These are phyloP conservation scores for Malacoctenus gilli DNA, from an alignment of 2,797 vertebrate species.

Conservation along the genomic window DNA sequence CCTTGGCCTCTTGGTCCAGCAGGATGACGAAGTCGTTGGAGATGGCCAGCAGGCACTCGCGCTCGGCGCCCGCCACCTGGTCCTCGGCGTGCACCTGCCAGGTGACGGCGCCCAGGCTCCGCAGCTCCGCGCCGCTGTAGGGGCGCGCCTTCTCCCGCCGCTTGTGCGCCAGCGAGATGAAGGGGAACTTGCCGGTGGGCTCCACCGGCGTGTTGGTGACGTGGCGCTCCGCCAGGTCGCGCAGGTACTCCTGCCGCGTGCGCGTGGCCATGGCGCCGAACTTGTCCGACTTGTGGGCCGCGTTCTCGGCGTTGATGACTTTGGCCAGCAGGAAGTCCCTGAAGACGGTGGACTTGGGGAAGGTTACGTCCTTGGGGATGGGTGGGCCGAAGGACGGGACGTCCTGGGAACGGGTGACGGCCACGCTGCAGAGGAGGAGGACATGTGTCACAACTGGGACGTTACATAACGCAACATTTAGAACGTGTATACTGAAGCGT, in stretches of 20 bases:
- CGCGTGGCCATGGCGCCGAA: constrained; percentile 97
- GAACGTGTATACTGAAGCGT: no score
- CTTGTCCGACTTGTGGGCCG: constrained; percentile 96
- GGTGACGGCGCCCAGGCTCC: constrained; percentile 90
- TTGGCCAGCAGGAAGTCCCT: constrained; percentile 97
- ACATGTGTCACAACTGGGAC: neutral
- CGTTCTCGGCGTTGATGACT: constrained; percentile 97
- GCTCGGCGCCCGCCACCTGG: constrained; percentile 90
- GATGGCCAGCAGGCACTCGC: constrained; percentile 91
- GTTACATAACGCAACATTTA: no score
- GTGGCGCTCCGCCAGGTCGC: constrained; percentile 95
- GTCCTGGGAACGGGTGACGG: constrained; percentile 95
- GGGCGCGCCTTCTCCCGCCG: constrained; percentile 92
- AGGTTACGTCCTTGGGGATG: constrained; percentile 94
- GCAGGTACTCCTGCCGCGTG: constrained; percentile 95
- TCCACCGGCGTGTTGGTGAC: constrained; percentile 95
- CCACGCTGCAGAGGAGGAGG: constrained; percentile 83
- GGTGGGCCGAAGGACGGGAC: constrained; percentile 95
- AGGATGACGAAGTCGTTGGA: constrained; percentile 94
- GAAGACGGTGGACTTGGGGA: constrained; percentile 97
- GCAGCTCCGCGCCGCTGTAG: constrained; percentile 90
- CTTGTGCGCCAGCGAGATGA: constrained; percentile 95
- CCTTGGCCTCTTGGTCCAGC: constrained; percentile 92
- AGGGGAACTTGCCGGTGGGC: constrained; percentile 93
- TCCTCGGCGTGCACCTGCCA: constrained; percentile 93